Conservation (phyloP, 1,140 invertebrate genomes). For the Oncopeltus fasciatus region DNA sequence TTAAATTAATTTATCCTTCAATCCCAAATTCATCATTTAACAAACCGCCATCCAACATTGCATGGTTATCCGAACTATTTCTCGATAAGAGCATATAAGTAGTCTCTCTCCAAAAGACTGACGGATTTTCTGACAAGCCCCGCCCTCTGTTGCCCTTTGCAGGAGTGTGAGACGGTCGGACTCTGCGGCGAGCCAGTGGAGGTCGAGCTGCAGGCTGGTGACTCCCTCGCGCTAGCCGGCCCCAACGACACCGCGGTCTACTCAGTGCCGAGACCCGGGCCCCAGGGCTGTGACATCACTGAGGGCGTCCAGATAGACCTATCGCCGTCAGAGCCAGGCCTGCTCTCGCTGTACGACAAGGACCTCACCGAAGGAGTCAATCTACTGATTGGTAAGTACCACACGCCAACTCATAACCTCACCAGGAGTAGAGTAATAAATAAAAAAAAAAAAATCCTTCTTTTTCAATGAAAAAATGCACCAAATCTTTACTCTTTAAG, state of each 20-base stretch:
- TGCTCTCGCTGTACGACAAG: constrained; percentile 51
- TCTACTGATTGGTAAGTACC: constrained; percentile 47
- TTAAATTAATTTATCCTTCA: too few species aligned
- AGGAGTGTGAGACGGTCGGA: background rate
- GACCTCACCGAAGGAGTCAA: constrained; percentile 51
- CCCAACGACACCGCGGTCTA: background rate
- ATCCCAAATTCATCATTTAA: too few species aligned
- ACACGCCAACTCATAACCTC: too few species aligned
- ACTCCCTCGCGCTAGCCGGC: background rate
- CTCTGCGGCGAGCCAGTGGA: background rate
- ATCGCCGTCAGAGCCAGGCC: constrained; percentile 32
- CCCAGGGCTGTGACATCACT: constrained; percentile 46
- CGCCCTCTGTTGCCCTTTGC: background rate
- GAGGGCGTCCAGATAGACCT: constrained; percentile 49
- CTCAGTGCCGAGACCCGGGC: background rate
- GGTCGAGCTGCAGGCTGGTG: background rate
- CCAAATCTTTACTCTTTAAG: too few species aligned
- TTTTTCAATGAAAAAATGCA: too few species aligned
- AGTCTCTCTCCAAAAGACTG: too few species aligned
- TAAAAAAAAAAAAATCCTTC: too few species aligned
- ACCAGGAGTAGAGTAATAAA: too few species aligned
- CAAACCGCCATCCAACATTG: too few species aligned
- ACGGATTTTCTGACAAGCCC: too few species aligned
- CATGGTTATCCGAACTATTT: too few species aligned
- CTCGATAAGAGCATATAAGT: too few species aligned